Percentiles rank a stretch among this genome's conserved stretches.
phyloP scores from a whole-genome alignment of 2,888 invertebrate species.

The Brachyopa scutellaris region DNA sequence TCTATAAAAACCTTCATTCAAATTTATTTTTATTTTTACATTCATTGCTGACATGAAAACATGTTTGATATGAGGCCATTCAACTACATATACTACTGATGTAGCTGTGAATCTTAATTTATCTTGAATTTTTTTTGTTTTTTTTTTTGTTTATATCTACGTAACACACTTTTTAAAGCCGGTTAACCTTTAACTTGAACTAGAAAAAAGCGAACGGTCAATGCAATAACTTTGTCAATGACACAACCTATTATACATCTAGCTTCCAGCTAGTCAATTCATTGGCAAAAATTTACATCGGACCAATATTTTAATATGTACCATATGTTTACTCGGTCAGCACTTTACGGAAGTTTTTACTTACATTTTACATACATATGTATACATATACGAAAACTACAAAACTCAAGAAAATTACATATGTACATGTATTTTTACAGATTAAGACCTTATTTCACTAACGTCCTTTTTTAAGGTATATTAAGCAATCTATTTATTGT shows the following conservation, averaged over 20 bases:
- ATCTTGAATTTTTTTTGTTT: neutral
- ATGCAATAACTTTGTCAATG: slow-evolving; percentile 39
- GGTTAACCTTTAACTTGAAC: slow-evolving; percentile 69
- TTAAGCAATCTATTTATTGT: no score
- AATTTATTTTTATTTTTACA: slow-evolving; percentile 37
- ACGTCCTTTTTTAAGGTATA: no score
- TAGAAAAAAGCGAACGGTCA: slow-evolving; percentile 49
- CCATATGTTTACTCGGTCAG: no score
- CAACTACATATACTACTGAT: slow-evolving; percentile 39
- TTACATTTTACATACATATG: no score
- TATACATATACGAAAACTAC: no score
- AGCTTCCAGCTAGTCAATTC: slow-evolving; percentile 10
- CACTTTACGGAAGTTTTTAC: no score
- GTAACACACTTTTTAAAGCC: slow-evolving; percentile 39
- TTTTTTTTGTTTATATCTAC: neutral
- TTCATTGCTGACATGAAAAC: neutral
- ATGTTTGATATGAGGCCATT: slow-evolving; percentile 37
- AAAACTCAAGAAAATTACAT: no score
- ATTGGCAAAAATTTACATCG: neutral
- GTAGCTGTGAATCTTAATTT: neutral
- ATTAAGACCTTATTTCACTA: no score
- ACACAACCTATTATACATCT: neutral
- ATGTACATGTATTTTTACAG: no score
- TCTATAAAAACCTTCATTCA: slow-evolving; percentile 30
- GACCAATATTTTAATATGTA: no score